Conservation (phyloP, 1,140 invertebrate species). For the Paraescarpia echinospica region DNA sequence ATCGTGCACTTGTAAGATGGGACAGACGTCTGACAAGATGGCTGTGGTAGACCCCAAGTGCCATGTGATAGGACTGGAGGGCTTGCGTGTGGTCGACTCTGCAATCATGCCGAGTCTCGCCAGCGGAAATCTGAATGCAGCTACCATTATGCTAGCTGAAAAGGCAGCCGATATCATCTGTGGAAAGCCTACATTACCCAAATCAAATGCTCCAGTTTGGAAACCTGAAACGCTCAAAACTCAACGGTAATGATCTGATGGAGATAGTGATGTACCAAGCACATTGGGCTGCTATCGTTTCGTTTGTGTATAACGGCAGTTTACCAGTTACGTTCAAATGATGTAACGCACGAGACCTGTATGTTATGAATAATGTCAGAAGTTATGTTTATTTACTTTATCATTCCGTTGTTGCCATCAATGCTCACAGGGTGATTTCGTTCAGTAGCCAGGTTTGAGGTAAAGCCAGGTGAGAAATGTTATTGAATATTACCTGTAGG, state of each 20-base stretch:
- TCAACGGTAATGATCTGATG: slow-evolving; percentile 32
- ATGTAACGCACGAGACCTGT: not conserved
- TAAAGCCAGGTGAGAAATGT: too few species aligned
- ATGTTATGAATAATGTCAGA: not conserved
- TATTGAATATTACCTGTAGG: not conserved
- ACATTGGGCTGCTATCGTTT: not conserved
- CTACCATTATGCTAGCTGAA: slow-evolving; percentile 64
- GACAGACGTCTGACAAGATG: slow-evolving; percentile 56
- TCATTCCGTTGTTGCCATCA: not conserved
- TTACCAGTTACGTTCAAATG: not conserved
- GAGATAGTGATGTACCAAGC: not conserved
- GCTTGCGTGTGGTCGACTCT: slow-evolving; percentile 62
- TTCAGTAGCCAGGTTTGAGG: too few species aligned
- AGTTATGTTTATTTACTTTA: not conserved
- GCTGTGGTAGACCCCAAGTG: slow-evolving; percentile 64
- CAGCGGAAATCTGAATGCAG: slow-evolving; percentile 64
- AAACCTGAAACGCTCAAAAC: slow-evolving; percentile 41
- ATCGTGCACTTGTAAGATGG: slow-evolving; percentile 67
- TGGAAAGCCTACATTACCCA: slow-evolving; percentile 44
- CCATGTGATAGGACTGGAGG: slow-evolving; percentile 57
- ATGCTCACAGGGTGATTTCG: too few species aligned
- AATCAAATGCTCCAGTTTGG: slow-evolving; percentile 51
- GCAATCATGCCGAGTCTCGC: slow-evolving; percentile 64
- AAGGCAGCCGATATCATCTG: slow-evolving; percentile 62
- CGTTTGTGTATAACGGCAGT: not conserved